A percentile compares a stretch with the other conserved stretches of the same genome.
phyloP scores from a whole-genome alignment of 1,140 invertebrate species.

The Drosophila jambulina region DNA sequence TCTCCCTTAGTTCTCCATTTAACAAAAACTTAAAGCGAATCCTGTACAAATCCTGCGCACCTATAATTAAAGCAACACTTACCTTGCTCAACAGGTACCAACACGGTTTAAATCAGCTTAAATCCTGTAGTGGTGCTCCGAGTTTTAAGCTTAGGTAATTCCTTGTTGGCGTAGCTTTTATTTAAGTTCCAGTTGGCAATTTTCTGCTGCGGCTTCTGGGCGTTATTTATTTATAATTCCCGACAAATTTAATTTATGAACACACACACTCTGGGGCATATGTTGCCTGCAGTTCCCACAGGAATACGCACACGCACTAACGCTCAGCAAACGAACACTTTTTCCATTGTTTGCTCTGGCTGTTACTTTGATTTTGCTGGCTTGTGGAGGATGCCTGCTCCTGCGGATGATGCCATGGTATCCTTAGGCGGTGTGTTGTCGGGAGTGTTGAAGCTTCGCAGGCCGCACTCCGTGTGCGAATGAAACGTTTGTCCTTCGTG shows the following conservation, averaged over 20 bases:
- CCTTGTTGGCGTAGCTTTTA: background rate
- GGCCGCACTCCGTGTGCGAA: slow-evolving; percentile 52
- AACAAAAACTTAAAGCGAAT: background rate
- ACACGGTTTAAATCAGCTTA: background rate
- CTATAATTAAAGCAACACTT: background rate
- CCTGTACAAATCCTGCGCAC: background rate
- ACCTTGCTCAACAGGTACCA: slow-evolving; percentile 25
- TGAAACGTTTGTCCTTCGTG: slow-evolving; percentile 45
- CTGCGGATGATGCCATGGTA: slow-evolving; percentile 20
- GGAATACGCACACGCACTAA: slow-evolving; percentile 24
- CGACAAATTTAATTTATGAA: slow-evolving; percentile 35
- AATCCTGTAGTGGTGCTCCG: background rate
- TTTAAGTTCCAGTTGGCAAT: slow-evolving; percentile 8
- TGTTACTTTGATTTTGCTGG: slow-evolving; percentile 28
- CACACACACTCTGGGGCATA: slow-evolving; percentile 13
- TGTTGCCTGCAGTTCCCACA: slow-evolving; percentile 5
- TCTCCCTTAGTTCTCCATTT: background rate
- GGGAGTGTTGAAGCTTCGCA: slow-evolving; percentile 9
- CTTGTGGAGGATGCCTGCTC: slow-evolving; percentile 7
- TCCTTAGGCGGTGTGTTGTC: slow-evolving; percentile 22
- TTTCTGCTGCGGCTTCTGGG: background rate
- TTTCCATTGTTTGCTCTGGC: slow-evolving; percentile 10
- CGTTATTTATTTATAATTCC: slow-evolving; percentile 45
- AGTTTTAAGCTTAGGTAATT: background rate
- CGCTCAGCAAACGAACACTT: slow-evolving; percentile 18